Percentiles rank a stretch among this genome's conserved stretches.
phyloP scores from a whole-genome alignment of 92 coral and sea anemone genomes.

The Actinernus sp. region DNA sequence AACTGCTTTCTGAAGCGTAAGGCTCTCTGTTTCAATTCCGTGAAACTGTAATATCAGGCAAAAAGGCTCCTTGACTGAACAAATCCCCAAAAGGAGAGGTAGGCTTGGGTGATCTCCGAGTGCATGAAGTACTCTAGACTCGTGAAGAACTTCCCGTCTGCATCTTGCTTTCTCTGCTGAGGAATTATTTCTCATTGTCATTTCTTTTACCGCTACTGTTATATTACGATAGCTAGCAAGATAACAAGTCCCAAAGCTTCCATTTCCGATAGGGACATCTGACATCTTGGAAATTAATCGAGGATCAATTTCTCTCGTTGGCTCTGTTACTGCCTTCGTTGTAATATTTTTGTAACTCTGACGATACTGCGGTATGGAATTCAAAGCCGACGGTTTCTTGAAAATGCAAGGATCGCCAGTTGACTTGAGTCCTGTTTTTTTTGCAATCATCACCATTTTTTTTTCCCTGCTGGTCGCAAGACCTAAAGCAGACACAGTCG shows the following conservation, averaged over 20 bases:
- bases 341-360: background rate
- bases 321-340: background rate
- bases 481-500: background rate
- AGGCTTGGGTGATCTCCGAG: conserved; percentile 53
- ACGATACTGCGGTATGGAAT: background rate
- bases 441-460: conserved; percentile 19
- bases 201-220: conserved; percentile 36
- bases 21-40: conserved; percentile 41
- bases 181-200: conserved; percentile 9
- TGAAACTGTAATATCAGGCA: conserved; percentile 47
- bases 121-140: conserved; percentile 19
- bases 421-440: background rate
- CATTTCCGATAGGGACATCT: conserved; percentile 17
- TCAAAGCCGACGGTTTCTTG: conserved; percentile 5
- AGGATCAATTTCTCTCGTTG: conserved; percentile 26
- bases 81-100: conserved; percentile 43
- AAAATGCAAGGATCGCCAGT: background rate
- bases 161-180: conserved; percentile 13
- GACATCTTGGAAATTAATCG: conserved; percentile 13
- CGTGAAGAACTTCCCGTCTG: conserved; percentile 40
- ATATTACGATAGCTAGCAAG: conserved; percentile 28
- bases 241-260: conserved; percentile 34
- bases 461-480: conserved; percentile 14
- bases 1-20: no score
- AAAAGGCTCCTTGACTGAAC: conserved; percentile 29